A percentile compares a stretch with the other conserved stretches of the same genome.
phyloP scores from a whole-genome alignment of 2,888 invertebrate genomes.

The Heliconius erato region DNA sequence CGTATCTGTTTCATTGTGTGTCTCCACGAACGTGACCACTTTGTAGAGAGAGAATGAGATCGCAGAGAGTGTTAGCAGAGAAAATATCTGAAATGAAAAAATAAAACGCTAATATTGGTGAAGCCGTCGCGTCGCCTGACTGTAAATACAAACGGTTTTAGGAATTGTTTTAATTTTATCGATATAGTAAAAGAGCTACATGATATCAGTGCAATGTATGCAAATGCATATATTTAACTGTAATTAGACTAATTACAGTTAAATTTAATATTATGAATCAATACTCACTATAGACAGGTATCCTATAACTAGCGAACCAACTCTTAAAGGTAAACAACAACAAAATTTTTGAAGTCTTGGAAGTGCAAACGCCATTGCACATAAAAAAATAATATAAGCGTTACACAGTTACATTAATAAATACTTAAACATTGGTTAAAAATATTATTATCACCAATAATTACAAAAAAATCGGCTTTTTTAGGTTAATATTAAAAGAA shows the following conservation, averaged over 20 bases:
- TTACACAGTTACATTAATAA: neutral
- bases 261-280: too few species aligned
- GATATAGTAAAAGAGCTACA: too few species aligned
- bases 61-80: conserved; percentile 59
- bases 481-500: conserved; percentile 36
- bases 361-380: conserved; percentile 57
- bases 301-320: conserved; percentile 73
- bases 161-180: too few species aligned
- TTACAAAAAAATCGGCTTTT: neutral
- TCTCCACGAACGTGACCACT: conserved; percentile 62
- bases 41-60: conserved; percentile 66
- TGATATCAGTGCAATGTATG: too few species aligned
- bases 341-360: conserved; percentile 71
- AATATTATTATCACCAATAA: neutral
- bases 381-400: conserved; percentile 6
- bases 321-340: conserved; percentile 70
- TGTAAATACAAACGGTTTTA: too few species aligned
- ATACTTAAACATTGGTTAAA: neutral
- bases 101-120: neutral
- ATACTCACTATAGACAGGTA: conserved; percentile 76
- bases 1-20: conserved; percentile 57
- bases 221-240: too few species aligned
- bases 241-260: too few species aligned
- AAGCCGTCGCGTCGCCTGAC: too few species aligned
- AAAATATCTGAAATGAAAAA: conserved; percentile 63